A percentile compares a stretch with the other conserved stretches of the same genome.
phyloP scores from a whole-genome alignment of 2,797 vertebrate genomes.

The Urosaurus nigricauda region DNA sequence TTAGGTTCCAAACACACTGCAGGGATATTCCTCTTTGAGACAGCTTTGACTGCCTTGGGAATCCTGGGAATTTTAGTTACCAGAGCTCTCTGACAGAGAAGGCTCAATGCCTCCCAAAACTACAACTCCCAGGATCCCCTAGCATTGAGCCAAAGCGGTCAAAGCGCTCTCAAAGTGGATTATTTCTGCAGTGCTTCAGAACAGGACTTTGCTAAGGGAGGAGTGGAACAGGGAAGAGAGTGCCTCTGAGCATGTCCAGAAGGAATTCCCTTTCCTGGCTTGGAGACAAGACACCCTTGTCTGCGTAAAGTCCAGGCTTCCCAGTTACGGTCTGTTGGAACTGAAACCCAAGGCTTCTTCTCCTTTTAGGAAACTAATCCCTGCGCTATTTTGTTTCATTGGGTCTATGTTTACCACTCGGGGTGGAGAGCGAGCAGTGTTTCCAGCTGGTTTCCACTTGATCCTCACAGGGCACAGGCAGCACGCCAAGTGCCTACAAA shows the following conservation, averaged over 20 bases:
- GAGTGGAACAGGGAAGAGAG: neutral
- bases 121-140: too few species aligned
- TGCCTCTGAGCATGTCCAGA: constrained; percentile 8
- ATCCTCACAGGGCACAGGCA: neutral
- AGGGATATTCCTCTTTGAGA: too few species aligned
- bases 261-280: neutral
- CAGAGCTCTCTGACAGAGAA: too few species aligned
- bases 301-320: neutral
- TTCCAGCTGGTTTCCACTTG: neutral
- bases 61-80: too few species aligned
- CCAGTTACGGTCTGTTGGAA: neutral
- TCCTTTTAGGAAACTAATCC: neutral
- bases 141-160: too few species aligned
- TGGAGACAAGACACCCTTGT: neutral
- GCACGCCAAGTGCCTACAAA: neutral
- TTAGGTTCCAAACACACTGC: too few species aligned
- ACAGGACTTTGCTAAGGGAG: neutral
- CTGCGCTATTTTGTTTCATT: neutral
- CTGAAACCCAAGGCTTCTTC: neutral
- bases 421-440: neutral
- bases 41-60: too few species aligned
- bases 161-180: too few species aligned
- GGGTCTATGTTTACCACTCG: neutral
- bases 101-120: too few species aligned
- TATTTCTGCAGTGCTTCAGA: too few species aligned